A percentile compares a stretch with the other conserved stretches of the same genome.
Conservation (phyloP, 2,888 invertebrate species). For the Stictocephala bisonia region DNA sequence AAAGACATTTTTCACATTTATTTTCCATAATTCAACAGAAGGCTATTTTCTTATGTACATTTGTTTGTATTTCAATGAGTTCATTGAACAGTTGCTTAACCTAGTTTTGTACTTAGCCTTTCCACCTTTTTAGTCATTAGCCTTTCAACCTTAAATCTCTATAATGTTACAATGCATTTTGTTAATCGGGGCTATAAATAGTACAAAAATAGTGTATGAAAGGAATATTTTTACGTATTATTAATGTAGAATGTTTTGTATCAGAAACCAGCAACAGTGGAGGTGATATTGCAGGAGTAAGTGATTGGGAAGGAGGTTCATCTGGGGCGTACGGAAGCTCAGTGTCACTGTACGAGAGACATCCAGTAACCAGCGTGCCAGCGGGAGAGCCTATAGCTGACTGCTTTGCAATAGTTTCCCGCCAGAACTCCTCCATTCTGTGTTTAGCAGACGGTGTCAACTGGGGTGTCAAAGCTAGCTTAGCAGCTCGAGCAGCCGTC, state of each 20-base stretch:
- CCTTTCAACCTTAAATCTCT: too few relatives aligned
- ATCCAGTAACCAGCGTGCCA: constrained; percentile 77
- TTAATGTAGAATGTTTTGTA: too few relatives aligned
- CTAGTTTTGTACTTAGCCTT: too few relatives aligned
- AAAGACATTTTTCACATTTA: too few relatives aligned
- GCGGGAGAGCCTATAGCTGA: constrained; percentile 89
- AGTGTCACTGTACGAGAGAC: constrained; percentile 84
- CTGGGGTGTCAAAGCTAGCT: constrained; percentile 89
- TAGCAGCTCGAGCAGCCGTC: constrained; percentile 87
- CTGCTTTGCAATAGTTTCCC: constrained; percentile 81
- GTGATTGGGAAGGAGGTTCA: constrained; percentile 69
- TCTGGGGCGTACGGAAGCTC: constrained; percentile 46
- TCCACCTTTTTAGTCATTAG: too few relatives aligned
- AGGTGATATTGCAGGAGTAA: constrained; percentile 65
- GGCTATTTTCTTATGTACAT: too few relatives aligned
- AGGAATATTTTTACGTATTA: too few relatives aligned
- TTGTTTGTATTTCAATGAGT: too few relatives aligned
- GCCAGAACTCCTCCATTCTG: constrained; percentile 80
- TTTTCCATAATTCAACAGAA: too few relatives aligned
- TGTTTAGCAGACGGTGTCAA: constrained; percentile 91
- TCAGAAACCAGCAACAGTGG: constrained; percentile 35
- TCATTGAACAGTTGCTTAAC: too few relatives aligned
- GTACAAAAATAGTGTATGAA: too few relatives aligned
- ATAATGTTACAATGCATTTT: constrained; percentile 8
- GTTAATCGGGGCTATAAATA: too few relatives aligned